A percentile compares a stretch with the other conserved stretches of the same genome.
Evolutionary conservation across 2,797 vertebrate species (phyloP).

Genomic region (Furcifer pardalis): DNA sequence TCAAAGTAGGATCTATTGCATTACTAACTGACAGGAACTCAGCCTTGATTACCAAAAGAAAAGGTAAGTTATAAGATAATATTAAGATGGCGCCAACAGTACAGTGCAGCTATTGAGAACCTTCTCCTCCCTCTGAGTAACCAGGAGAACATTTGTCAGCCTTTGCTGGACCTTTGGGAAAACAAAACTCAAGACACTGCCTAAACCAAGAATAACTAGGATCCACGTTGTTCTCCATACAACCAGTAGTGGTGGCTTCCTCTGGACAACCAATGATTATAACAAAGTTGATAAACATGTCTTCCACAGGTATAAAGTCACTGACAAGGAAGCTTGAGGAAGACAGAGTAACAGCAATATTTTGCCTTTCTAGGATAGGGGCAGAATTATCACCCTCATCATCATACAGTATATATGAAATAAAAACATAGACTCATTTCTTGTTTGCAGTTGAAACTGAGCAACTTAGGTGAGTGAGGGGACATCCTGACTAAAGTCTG

Average conservation of each 20-base stretch:
- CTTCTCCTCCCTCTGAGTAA: not conserved
- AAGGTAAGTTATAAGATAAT: conserved; percentile 44
- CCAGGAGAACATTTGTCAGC: not conserved
- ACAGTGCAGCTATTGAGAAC: not conserved
- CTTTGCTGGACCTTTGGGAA: not conserved
- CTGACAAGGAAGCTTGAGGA: not conserved
- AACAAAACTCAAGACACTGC: not conserved
- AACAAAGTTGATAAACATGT: not conserved
- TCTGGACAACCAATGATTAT: not conserved
- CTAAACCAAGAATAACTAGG: not conserved
- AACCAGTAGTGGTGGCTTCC: not conserved
- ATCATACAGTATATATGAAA: no score
- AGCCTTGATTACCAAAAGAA: conserved; percentile 57
- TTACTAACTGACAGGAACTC: conserved; percentile 48
- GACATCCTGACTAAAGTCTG: no score
- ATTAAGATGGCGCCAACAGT: conserved; percentile 1
- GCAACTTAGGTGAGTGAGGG: no score
- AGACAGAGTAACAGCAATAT: not conserved
- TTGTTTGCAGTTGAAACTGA: no score
- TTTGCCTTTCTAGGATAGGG: not conserved
- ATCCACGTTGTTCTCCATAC: not conserved
- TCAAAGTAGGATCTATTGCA: conserved; percentile 66
- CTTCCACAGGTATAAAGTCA: not conserved
- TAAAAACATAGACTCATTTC: no score
- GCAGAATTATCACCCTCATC: not conserved